Conservation (phyloP, 2,888 invertebrate genomes). For the Monopis laevigella region DNA sequence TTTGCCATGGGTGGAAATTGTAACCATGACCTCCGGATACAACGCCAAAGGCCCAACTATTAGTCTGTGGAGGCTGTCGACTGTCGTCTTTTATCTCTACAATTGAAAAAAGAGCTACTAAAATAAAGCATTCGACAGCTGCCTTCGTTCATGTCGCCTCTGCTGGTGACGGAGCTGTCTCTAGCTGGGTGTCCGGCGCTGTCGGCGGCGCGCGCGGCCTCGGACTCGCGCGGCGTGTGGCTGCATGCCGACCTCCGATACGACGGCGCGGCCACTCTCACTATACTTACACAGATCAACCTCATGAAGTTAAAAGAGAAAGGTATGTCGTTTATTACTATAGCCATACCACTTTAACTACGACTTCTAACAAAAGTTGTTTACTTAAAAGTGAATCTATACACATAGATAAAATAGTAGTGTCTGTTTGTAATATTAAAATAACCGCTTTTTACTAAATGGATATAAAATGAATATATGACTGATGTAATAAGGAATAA, state of each 20-base stretch:
- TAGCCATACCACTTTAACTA: neutral
- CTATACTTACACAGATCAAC: constrained; percentile 89
- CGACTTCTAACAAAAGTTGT: neutral
- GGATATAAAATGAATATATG: too few species aligned
- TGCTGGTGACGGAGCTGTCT: constrained; percentile 78
- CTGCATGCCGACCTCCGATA: constrained; percentile 84
- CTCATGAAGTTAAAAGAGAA: constrained; percentile 61
- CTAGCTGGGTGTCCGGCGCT: constrained; percentile 75
- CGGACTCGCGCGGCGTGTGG: constrained; percentile 89
- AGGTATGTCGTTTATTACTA: constrained; percentile 30
- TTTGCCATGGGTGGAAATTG: too few species aligned
- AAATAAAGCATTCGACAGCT: constrained; percentile 65
- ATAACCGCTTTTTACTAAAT: too few species aligned
- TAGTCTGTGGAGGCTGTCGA: too few species aligned
- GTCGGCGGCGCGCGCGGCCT: constrained; percentile 69
- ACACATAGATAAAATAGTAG: constrained; percentile 2
- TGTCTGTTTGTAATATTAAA: too few species aligned
- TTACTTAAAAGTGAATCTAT: neutral
- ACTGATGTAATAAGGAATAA: too few species aligned
- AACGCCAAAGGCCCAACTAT: too few species aligned
- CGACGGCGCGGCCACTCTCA: constrained; percentile 81
- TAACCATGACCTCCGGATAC: too few species aligned
- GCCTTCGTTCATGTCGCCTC: constrained; percentile 88
- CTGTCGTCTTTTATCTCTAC: too few species aligned
- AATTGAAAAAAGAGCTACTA: too few species aligned